These are phyloP conservation scores for Saccopteryx leptura DNA, from an alignment of 2,113 vertebrate genomes.

Conservation along the genomic window DNA sequence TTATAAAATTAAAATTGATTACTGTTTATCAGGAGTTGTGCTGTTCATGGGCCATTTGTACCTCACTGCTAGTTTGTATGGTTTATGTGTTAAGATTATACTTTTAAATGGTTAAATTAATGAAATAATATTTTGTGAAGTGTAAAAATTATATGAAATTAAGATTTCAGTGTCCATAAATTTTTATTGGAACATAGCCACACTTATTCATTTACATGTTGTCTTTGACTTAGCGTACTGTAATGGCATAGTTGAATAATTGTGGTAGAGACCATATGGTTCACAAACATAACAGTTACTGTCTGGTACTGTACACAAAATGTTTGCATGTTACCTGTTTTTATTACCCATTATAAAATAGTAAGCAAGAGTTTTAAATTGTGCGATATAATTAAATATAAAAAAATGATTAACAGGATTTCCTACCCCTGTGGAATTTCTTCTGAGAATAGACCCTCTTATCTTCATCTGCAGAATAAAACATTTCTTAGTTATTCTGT, in stretches of 20 bases:
- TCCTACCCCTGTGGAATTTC: neutral
- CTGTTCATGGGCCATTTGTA: neutral
- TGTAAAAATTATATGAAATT: constrained; percentile 1
- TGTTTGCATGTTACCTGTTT: neutral
- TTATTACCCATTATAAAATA: constrained; percentile 15
- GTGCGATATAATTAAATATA: neutral
- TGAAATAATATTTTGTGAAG: neutral
- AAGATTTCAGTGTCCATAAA: neutral
- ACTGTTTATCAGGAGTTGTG: neutral
- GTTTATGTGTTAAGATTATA: neutral
- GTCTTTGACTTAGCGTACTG: neutral
- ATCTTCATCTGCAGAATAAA: neutral
- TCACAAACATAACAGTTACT: neutral
- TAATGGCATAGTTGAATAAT: neutral
- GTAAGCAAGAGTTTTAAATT: constrained; percentile 1
- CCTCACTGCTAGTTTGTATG: neutral
- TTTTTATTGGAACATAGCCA: neutral
- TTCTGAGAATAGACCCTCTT: neutral
- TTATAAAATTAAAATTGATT: constrained; percentile 29
- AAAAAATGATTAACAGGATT: constrained; percentile 25
- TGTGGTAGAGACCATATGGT: neutral
- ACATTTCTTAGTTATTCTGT: neutral
- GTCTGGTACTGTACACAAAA: neutral
- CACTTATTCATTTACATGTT: neutral
- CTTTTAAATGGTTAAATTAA: constrained; percentile 41